phyloP scores from a whole-genome alignment of 92 coral and sea anemone species.

The Palythoa heliodiscus region DNA sequence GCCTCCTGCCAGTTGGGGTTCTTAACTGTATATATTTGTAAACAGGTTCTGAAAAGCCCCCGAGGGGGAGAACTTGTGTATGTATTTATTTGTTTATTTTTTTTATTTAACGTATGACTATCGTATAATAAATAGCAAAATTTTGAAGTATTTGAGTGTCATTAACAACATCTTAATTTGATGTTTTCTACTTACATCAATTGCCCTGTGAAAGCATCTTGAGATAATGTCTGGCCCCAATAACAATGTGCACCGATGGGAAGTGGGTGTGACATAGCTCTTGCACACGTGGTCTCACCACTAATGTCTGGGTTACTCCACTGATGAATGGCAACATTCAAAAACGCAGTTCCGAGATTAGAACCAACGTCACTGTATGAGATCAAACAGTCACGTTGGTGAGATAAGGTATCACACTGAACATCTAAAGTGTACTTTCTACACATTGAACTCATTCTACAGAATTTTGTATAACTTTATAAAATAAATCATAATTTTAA shows the following conservation, averaged over 20 bases:
- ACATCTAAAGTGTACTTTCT: slow-evolving; percentile 11
- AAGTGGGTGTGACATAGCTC: background rate
- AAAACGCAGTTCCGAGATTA: background rate
- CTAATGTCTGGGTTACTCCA: slow-evolving; percentile 1
- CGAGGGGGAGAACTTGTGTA: no score
- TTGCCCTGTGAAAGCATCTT: slow-evolving; percentile 11
- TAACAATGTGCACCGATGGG: background rate
- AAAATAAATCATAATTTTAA: background rate
- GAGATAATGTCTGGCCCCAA: slow-evolving; percentile 8
- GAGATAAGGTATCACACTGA: slow-evolving; percentile 12
- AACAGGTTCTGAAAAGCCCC: no score
- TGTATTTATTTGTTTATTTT: no score
- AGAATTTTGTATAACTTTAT: background rate
- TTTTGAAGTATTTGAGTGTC: slow-evolving; percentile 1
- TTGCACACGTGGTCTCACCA: slow-evolving; percentile 13
- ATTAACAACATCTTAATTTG: background rate
- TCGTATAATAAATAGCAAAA: background rate
- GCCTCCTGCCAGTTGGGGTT: no score
- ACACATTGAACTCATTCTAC: background rate
- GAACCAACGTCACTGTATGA: slow-evolving; percentile 14
- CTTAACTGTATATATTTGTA: no score
- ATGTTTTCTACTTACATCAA: background rate
- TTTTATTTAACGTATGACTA: no score
- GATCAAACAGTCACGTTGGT: background rate
- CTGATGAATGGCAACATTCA: slow-evolving; percentile 12